Evolutionary conservation across 2,797 vertebrate species (phyloP), one percentile per base, ranked within the genome.

Genomic region (Halcyon leucocephala): DNA sequence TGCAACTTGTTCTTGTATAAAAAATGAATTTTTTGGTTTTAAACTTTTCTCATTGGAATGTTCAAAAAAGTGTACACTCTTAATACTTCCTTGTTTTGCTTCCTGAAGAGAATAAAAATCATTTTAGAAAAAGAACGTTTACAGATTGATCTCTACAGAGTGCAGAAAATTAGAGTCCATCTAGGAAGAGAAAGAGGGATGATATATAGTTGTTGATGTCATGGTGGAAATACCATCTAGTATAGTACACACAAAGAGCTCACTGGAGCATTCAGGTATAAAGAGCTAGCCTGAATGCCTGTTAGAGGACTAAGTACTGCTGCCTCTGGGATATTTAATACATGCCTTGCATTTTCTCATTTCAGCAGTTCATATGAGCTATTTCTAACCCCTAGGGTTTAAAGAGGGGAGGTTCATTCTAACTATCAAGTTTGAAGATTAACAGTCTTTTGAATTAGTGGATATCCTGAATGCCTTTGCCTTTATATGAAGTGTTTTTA

Each of bases 191-290:
- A 95, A 92, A 73, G 66, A 89, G 49, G 61, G 67, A 82, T 97
- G 92, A 96, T 90, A 93, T 89, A 94, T 92, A 94, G 91, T 83
- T 82, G 79, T 94, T 93, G 86, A 94, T 95, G 91, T 96, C 95
- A 89, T 89, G 89, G 93, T 94, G 86, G 95, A 96, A 95, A 89
- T 91, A 61, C 91, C 71, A 71, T 94, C 77, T 81, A 89, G 89
- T 74, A 18, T n/a, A 72, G 78, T 73, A 72, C 70, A 86, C 93
- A 97, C 97, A 98, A 97, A 97, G 96, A 91, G 96, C 86, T 97
- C 91, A 89, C 88, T 97, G 96, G 97, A 98, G 97, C 97, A 97
- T 98, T 94, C 96, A 96, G 98, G 97, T 90, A 98, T 98, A 97
- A 97, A 97, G 96, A 95, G 84, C 93, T 93, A 51, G 67, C 69